Conservation (phyloP, 2,113 vertebrate species). For the Ailurus styani region DNA sequence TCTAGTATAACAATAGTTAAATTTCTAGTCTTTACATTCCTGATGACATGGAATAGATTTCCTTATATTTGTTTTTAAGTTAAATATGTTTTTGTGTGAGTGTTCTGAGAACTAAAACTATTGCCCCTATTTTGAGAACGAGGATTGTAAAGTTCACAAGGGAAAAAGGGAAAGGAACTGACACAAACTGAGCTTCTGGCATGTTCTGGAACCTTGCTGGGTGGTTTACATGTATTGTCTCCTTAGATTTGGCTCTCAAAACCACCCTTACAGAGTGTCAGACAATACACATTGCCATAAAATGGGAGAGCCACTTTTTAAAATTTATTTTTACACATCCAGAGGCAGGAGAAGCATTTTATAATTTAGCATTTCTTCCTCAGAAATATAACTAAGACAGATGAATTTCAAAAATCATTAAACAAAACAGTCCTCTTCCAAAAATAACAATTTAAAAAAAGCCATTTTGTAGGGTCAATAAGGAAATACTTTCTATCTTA, state of each 20-base stretch:
- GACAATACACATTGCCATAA: background rate
- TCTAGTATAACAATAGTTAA: background rate
- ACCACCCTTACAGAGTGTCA: background rate
- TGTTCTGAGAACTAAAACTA: no score
- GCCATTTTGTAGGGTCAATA: background rate
- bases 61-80: background rate
- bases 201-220: background rate
- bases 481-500: background rate
- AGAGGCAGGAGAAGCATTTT: background rate
- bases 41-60: background rate
- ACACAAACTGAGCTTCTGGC: background rate
- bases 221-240: background rate
- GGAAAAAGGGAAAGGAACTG: background rate
- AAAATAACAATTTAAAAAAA: background rate
- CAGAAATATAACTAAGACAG: background rate
- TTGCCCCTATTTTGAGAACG: background rate
- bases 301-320: background rate
- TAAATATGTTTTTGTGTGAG: background rate
- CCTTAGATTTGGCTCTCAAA: background rate
- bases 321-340: background rate
- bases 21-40: background rate
- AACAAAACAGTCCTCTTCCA: background rate
- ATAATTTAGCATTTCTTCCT: background rate
- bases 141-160: background rate
- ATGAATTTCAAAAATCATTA: background rate